Base-by-base conservation (phyloP, 1,140 invertebrate genomes). In the Anastrepha ludens region DNA sequence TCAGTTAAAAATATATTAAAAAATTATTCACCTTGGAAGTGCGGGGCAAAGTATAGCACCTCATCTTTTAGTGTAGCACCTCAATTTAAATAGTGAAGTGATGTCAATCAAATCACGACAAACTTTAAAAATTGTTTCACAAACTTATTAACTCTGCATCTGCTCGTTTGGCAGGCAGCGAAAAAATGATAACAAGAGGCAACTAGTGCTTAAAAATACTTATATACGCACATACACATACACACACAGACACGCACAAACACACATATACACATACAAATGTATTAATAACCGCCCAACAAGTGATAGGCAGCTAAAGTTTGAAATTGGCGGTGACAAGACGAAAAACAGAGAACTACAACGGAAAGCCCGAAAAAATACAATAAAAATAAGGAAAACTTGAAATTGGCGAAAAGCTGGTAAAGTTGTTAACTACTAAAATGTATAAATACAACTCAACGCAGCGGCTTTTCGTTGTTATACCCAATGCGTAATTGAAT, bases 151-250 rank as follows among this genome's bases (percentile, higher is more conserved):
- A 29, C 50, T 11, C 8, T 39, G 64, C n/a, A 81, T 11, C 8
- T 39, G 64, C n/a, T 41, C 4, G 39, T 44, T 74, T 81, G 74
- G 55, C 47, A 81, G 44, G 74, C 7, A 81, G 47, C 74, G 47
- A 81, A 81, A 81, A 81, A 29, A 47, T 47, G 74, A 55, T 81
- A 81, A 81, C 74, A 29, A 81, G 74, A 29, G 41, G 17, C 47
- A 81, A 81, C 17, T 81, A 81, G 29, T 29, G 29, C 74, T 58
- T 81, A 58, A 81, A 81, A 81, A 81, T 55, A 50, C 74, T 55
- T 81, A 50, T 81, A 29, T 29, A 29, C 29, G 29, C 29, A 29
- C 29, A 29, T 29, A 29, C 29, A 29, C 29, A 29, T 29, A 29
- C 29, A 29, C 29, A 29, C 29, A 29, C 29, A 29, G 29, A 29